Percentiles rank a stretch among this genome's conserved stretches.
These are phyloP conservation scores for Drosophila micromelanica DNA, from an alignment of 1,140 invertebrate species.

Conservation along the genomic window DNA sequence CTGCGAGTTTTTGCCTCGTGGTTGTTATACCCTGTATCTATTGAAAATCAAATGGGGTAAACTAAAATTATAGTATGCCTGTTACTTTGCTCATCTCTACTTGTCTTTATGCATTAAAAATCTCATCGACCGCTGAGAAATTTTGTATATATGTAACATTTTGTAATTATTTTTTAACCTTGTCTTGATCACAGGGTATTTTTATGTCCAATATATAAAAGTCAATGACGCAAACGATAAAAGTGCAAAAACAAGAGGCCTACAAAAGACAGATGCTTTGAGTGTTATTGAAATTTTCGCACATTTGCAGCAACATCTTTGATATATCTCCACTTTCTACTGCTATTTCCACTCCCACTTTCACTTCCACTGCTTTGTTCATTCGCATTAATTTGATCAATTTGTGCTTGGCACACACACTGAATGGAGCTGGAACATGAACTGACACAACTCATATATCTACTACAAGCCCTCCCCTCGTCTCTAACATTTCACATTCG, in stretches of 20 bases:
- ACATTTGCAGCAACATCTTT: slow-evolving; percentile 25
- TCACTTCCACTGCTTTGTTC: neutral
- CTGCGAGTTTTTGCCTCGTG: slow-evolving; percentile 21
- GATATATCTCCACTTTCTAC: slow-evolving; percentile 18
- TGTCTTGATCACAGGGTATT: neutral
- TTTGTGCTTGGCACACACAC: slow-evolving; percentile 52
- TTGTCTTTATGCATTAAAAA: too few relatives aligned
- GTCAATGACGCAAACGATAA: slow-evolving; percentile 34
- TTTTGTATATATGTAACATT: too few relatives aligned
- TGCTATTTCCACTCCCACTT: neutral
- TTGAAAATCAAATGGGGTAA: neutral
- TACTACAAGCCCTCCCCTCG: too few relatives aligned
- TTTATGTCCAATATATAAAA: slow-evolving; percentile 29
- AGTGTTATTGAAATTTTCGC: slow-evolving; percentile 57
- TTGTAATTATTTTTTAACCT: too few relatives aligned
- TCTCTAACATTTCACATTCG: too few relatives aligned
- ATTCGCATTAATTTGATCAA: slow-evolving; percentile 79
- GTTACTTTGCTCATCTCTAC: too few relatives aligned
- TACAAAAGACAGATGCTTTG: slow-evolving; percentile 25
- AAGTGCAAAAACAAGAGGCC: slow-evolving; percentile 13
- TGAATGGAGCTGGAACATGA: neutral
- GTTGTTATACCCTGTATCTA: slow-evolving; percentile 7
- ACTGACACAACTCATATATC: slow-evolving; percentile 16
- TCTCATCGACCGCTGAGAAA: too few relatives aligned
- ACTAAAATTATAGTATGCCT: too few relatives aligned